Conservation (phyloP, 2,797 vertebrate genomes). For the Sternotherus odoratus region DNA sequence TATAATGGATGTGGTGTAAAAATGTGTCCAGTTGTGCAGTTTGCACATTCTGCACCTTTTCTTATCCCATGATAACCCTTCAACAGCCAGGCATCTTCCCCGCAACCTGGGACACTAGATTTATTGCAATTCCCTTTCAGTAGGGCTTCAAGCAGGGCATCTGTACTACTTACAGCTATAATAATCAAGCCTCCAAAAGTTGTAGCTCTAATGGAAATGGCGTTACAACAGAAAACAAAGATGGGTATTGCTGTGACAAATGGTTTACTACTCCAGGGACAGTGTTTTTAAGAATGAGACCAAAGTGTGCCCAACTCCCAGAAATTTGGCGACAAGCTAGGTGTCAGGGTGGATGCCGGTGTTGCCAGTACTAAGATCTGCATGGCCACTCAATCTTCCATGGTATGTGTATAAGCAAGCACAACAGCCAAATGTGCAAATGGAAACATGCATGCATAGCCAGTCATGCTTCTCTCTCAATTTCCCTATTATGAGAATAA, state of each 20-base stretch:
- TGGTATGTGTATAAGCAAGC: too few relatives aligned
- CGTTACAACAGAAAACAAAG: background rate
- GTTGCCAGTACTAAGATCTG: background rate
- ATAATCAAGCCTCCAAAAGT: background rate
- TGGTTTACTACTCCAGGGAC: background rate
- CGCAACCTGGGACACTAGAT: background rate
- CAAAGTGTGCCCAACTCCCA: background rate
- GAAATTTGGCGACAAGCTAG: background rate
- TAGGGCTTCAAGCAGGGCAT: constrained; percentile 4
- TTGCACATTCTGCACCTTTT: background rate
- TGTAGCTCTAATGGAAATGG: background rate
- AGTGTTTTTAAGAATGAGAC: background rate
- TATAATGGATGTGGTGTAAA: background rate
- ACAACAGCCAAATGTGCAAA: background rate
- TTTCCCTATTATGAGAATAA: background rate
- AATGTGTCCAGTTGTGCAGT: background rate
- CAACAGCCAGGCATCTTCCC: background rate
- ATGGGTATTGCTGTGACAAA: background rate
- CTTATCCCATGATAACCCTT: background rate
- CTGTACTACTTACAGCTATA: background rate
- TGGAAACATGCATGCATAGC: background rate
- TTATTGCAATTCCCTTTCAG: background rate
- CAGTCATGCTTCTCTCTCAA: background rate
- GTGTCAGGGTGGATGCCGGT: background rate
- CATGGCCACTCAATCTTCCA: background rate